Conservation (phyloP, 2,888 invertebrate genomes). For the Harmothoe impar region DNA sequence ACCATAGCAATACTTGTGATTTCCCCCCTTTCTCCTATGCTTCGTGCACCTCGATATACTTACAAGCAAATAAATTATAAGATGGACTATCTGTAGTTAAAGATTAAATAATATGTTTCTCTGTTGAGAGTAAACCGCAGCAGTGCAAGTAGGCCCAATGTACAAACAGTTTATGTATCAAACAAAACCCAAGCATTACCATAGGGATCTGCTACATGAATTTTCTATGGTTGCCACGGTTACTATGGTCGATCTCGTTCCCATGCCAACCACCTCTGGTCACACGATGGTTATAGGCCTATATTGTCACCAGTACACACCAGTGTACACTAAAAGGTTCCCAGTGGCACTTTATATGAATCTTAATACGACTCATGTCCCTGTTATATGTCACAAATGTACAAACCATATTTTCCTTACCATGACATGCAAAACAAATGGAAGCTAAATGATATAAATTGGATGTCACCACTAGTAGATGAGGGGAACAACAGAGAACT, state of each 20-base stretch:
- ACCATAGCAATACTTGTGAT: constrained; percentile 52
- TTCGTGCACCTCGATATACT: constrained; percentile 14
- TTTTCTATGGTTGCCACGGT: constrained; percentile 58
- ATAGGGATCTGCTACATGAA: constrained; percentile 56
- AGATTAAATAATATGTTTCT: background rate
- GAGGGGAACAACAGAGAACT: constrained; percentile 51
- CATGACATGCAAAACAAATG: constrained; percentile 62
- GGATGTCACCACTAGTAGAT: background rate
- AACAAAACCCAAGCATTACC: constrained; percentile 40
- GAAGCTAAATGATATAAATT: background rate
- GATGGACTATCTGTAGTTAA: background rate
- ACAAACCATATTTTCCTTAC: constrained; percentile 61
- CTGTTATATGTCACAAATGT: constrained; percentile 34
- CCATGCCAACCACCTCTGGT: constrained; percentile 53
- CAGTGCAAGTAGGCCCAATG: background rate
- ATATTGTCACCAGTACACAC: background rate
- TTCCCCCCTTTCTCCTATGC: background rate
- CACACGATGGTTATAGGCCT: background rate
- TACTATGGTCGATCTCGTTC: constrained; percentile 58
- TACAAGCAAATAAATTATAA: constrained; percentile 19
- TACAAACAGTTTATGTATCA: background rate
- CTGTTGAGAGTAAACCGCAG: constrained; percentile 11
- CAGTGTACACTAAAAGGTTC: background rate
- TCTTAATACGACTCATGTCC: constrained; percentile 56
- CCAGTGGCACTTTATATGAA: background rate